Conservation (phyloP, 2,888 invertebrate species). For the Ethmia dodecea region DNA sequence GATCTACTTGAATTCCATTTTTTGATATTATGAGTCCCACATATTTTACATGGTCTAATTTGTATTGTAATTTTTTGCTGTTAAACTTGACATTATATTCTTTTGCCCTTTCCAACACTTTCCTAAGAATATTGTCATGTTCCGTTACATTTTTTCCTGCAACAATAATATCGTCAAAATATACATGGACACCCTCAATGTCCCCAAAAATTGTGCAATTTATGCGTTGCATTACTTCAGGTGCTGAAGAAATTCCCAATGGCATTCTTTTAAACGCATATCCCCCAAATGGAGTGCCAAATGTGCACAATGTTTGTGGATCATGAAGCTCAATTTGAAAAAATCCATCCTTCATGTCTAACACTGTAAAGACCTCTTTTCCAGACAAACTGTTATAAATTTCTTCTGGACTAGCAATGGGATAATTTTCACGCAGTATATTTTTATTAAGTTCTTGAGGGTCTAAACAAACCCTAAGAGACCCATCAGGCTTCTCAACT, state of each 20-base stretch:
- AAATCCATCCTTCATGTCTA: conserved; percentile 19
- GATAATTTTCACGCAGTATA: conserved; percentile 19
- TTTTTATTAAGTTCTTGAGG: conserved; percentile 18
- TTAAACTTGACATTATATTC: conserved; percentile 30
- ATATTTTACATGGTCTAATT: conserved; percentile 24
- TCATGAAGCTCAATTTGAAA: conserved; percentile 13
- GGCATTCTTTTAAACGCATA: conserved; percentile 16
- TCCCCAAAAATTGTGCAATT: conserved; percentile 14
- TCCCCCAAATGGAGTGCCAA: conserved; percentile 10
- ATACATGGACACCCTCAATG: conserved; percentile 26
- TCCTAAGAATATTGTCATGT: conserved; percentile 14
- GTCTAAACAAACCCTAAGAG: conserved; percentile 26
- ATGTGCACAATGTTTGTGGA: conserved; percentile 2
- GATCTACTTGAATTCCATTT: conserved; percentile 13
- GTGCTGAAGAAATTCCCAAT: conserved; percentile 21
- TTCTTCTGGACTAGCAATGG: conserved; percentile 13
- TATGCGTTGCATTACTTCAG: conserved; percentile 17
- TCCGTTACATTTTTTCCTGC: conserved; percentile 3
- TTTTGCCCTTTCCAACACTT: conserved; percentile 17
- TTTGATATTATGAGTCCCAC: conserved; percentile 22
- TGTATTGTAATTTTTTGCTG: conserved; percentile 25
- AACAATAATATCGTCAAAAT: conserved; percentile 20
- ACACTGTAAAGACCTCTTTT: conserved; percentile 19
- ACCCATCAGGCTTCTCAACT: conserved; percentile 25
- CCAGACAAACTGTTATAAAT: conserved; percentile 21